Evolutionary conservation across 2,888 invertebrate species (phyloP), one percentile per base, ranked within the genome.

Genomic region (Minunthozetes semirufus): DNA sequence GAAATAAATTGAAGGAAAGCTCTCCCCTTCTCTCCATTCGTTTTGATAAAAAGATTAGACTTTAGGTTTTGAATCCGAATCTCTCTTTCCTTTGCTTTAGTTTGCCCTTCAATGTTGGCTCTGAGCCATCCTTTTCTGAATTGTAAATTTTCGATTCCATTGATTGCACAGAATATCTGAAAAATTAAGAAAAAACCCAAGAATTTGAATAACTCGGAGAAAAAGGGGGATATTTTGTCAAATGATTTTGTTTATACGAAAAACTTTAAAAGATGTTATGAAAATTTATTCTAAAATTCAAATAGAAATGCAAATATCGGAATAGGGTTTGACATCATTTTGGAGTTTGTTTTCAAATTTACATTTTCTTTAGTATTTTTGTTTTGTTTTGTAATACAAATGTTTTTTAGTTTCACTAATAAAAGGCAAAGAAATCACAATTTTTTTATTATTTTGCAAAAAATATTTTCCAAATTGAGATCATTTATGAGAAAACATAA

Each of bases 311-410:
- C 33, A 29, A 63, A 63, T 33, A 33, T 17, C n/a, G 27, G 19
- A 63, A 63, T 63, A 63, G 63, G 63, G 63, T 63, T 63, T 63
- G 63, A 63, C 63, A 63, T 63, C 33, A 63, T 63, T 63, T 63
- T 63, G n/a, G 33, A 63, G 25, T 63, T 63, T 63, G 33, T 63
- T 63, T 61, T 63, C 63, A 63, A 63, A 63, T 63, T 63, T 63
- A 63, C 63, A 63, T 63, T 29, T 59, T 63, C 38, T 63, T 33
- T 33, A n/a, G n/a, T n/a, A 11, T 33, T 22, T 56, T 56, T 56
- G 33, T 33, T 29, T 11, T 27, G 33, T 5, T 63, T 38, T 19
- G 13, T 33, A 63, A 56, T 13, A 25, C 13, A 38, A 63, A n/a
- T 22, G n/a, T 63, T 63, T 63, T 63, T 19, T 6, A 33, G 11